Percentiles rank a stretch among this genome's conserved stretches.
phyloP scores from a whole-genome alignment of 2,797 vertebrate species.

The Galago senegalensis region DNA sequence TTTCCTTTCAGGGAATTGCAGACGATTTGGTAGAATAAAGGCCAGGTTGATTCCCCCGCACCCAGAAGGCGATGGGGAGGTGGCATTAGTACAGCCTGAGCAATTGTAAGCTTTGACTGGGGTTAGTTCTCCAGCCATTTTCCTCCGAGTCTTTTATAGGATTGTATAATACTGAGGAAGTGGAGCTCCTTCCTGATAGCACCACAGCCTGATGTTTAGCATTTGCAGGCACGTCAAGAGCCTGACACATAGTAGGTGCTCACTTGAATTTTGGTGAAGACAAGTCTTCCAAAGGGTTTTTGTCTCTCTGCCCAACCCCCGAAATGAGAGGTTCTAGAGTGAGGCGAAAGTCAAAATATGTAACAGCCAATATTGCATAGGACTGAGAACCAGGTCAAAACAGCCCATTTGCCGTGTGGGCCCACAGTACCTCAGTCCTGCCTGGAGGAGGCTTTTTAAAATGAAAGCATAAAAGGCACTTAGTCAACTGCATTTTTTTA shows the following conservation, averaged over 20 bases:
- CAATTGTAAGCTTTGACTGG: neutral
- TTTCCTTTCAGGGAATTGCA: neutral
- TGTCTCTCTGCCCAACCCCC: neutral
- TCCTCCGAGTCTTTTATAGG: neutral
- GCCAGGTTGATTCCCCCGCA: neutral
- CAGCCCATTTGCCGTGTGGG: neutral
- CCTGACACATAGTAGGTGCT: neutral
- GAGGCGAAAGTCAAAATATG: neutral
- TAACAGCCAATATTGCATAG: neutral
- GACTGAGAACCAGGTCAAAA: neutral
- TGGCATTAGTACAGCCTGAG: neutral
- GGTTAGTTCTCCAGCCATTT: neutral
- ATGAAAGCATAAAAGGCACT: neutral
- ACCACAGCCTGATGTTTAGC: neutral
- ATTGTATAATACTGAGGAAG: neutral
- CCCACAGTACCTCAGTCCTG: neutral
- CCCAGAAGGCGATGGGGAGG: neutral
- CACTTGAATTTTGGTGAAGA: neutral
- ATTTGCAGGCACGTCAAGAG: fast-evolving
- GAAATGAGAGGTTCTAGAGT: neutral
- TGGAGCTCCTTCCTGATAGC: neutral
- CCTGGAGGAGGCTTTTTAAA: neutral
- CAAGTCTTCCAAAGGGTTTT: neutral
- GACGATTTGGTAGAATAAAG: neutral
- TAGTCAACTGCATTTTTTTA: neutral